Evolutionary conservation across 92 coral and sea anemone species (phyloP).

Genomic region (Phenganax subtilis): DNA sequence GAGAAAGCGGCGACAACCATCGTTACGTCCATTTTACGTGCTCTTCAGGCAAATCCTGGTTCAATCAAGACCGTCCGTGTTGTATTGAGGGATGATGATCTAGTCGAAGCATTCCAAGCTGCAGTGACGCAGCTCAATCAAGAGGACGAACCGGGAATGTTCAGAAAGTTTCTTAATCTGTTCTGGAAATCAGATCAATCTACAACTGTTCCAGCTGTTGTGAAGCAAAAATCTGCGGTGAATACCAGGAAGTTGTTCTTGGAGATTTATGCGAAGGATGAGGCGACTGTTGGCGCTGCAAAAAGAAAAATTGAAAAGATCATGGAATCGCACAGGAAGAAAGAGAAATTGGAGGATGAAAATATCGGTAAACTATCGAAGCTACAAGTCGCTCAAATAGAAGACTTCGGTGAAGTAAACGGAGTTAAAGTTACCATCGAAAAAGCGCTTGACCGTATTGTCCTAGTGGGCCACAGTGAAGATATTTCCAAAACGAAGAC

Average conservation of each 20-base stretch:
- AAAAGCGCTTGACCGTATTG: constrained; percentile 43
- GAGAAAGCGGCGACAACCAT: constrained; percentile 56
- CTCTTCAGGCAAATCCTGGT: constrained; percentile 47
- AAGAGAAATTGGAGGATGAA: constrained; percentile 47
- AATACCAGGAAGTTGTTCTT: neutral
- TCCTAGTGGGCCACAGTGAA: constrained; percentile 46
- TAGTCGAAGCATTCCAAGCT: constrained; percentile 33
- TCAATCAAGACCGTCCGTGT: constrained; percentile 51
- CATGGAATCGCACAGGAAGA: constrained; percentile 41
- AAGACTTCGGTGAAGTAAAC: constrained; percentile 16
- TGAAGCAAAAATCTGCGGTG: neutral
- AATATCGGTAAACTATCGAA: constrained; percentile 53
- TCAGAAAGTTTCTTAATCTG: neutral
- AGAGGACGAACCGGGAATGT: constrained; percentile 35
- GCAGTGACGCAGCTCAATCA: constrained; percentile 23
- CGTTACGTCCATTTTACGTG: constrained; percentile 51
- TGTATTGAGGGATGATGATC: constrained; percentile 43
- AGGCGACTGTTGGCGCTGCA: constrained; percentile 40
- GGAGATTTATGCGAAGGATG: constrained; percentile 21
- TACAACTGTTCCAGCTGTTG: neutral
- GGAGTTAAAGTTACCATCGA: constrained; percentile 42
- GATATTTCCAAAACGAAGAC: constrained; percentile 45
- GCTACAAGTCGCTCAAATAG: constrained; percentile 39
- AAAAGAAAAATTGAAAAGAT: constrained; percentile 38
- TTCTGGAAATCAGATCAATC: neutral